phyloP scores from a whole-genome alignment of 1,140 invertebrate species.

The Drosophila murphyi region DNA sequence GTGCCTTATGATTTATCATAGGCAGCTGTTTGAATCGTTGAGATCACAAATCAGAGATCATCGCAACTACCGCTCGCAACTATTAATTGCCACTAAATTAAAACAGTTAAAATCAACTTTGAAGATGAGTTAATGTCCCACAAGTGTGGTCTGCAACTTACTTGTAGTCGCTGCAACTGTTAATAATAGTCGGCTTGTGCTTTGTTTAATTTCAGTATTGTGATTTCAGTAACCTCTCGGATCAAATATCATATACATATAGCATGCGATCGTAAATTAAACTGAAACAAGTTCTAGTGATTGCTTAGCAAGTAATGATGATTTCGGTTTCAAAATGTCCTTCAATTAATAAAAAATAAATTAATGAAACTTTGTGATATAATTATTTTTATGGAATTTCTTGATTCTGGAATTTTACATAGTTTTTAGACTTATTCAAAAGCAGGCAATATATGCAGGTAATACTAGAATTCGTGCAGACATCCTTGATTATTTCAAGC shows the following conservation, averaged over 20 bases:
- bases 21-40: conserved; percentile 27
- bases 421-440: no score
- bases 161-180: conserved; percentile 4
- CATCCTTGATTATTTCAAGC: no score
- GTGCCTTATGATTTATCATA: conserved; percentile 48
- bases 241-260: neutral
- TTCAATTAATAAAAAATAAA: neutral
- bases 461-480: no score
- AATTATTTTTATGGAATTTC: no score
- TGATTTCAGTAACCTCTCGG: neutral
- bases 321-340: neutral
- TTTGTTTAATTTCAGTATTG: conserved; percentile 3
- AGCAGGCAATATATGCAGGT: no score
- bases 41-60: conserved; percentile 24
- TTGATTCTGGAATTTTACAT: no score
- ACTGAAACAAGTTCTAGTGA: conserved; percentile 1
- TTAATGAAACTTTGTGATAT: no score
- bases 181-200: neutral
- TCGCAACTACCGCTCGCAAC: neutral
- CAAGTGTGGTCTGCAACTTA: neutral
- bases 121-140: conserved; percentile 23
- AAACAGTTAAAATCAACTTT: conserved; percentile 37
- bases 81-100: conserved; percentile 38
- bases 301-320: neutral
- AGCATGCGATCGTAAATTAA: neutral